These are phyloP conservation scores for Ptyas mucosa DNA, from an alignment of 2,113 vertebrate species.

Conservation along the genomic window DNA sequence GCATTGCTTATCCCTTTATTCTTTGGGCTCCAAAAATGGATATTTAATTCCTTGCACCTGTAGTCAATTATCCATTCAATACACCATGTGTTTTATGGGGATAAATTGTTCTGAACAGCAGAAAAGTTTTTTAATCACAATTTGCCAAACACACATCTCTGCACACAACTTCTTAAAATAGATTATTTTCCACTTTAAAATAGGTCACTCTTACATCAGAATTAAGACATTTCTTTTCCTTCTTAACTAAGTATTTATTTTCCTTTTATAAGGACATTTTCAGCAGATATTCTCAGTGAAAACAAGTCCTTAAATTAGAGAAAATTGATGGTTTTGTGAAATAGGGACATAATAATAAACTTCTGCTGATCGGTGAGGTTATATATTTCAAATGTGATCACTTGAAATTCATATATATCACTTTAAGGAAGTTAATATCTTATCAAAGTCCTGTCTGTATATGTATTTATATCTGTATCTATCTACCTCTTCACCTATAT, in stretches of 20 bases:
- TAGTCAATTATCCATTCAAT: slow-evolving; percentile 71
- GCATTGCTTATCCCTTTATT: slow-evolving; percentile 39
- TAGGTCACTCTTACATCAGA: slow-evolving; percentile 42
- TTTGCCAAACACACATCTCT: slow-evolving; percentile 42
- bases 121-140: slow-evolving; percentile 61
- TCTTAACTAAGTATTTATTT: slow-evolving; percentile 58
- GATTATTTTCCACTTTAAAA: slow-evolving; percentile 55
- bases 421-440: background rate
- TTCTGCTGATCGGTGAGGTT: background rate
- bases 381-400: background rate
- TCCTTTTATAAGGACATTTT: slow-evolving; percentile 44
- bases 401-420: background rate
- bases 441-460: background rate
- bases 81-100: slow-evolving; percentile 62
- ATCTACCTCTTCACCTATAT: background rate
- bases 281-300: slow-evolving; percentile 40
- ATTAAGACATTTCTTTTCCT: slow-evolving; percentile 38
- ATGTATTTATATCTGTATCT: background rate
- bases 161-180: slow-evolving; percentile 55
- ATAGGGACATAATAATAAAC: background rate
- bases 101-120: slow-evolving; percentile 66
- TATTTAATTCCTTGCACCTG: slow-evolving; percentile 72
- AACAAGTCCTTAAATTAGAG: slow-evolving; percentile 33
- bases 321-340: slow-evolving; percentile 15
- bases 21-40: slow-evolving; percentile 42